phyloP scores from a whole-genome alignment of 2,797 vertebrate genomes.

The Champsocephalus gunnari region DNA sequence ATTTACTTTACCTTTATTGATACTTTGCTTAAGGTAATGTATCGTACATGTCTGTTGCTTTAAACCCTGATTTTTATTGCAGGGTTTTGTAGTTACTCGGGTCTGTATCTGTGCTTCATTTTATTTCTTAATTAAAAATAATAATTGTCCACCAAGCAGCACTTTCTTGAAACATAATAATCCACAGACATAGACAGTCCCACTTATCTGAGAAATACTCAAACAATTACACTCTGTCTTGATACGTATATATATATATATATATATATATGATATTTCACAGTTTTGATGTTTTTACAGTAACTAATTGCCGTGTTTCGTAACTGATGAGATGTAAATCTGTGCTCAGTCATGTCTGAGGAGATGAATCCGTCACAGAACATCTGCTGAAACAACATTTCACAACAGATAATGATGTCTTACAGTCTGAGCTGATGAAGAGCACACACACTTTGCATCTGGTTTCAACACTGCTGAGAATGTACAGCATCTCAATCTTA shows the following conservation, averaged over 20 bases:
- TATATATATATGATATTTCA: background rate
- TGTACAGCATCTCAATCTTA: background rate
- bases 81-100: slow-evolving; percentile 3
- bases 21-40: slow-evolving; percentile 1
- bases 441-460: slow-evolving; percentile 10
- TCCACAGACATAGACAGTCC: background rate
- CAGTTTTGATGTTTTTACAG: background rate
- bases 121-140: slow-evolving; percentile 28
- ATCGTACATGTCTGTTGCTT: background rate
- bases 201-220: slow-evolving; percentile 3
- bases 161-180: slow-evolving; percentile 14
- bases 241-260: background rate
- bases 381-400: slow-evolving; percentile 20
- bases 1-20: slow-evolving; percentile 19
- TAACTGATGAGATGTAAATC: background rate
- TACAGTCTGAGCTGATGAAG: slow-evolving; percentile 7
- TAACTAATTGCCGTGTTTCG: background rate
- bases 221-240: slow-evolving; percentile 5
- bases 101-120: slow-evolving; percentile 37
- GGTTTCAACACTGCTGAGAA: slow-evolving; percentile 14
- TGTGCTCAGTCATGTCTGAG: too few species aligned
- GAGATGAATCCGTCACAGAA: slow-evolving; percentile 23
- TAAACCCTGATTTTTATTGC: background rate
- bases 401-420: slow-evolving; percentile 26
- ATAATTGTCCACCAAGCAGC: slow-evolving; percentile 11